Percentiles rank a stretch among this genome's conserved stretches.
phyloP scores from a whole-genome alignment of 1,140 invertebrate species.

The Phenacoccus solenopsis region DNA sequence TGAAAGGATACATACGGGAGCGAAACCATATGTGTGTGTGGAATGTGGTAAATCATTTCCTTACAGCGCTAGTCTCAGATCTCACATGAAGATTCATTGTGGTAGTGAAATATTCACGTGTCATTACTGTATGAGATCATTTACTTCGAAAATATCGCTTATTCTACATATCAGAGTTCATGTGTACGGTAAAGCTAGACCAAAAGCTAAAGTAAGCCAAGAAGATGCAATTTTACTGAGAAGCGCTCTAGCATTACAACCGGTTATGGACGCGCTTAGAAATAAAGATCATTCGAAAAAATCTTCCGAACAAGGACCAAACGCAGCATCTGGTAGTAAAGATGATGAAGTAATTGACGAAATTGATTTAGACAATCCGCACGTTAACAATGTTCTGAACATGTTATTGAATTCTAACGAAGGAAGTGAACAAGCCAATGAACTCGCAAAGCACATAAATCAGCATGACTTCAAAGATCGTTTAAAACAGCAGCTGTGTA shows the following conservation, averaged over 20 bases:
- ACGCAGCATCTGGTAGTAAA: background rate
- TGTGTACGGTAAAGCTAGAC: background rate
- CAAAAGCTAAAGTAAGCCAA: background rate
- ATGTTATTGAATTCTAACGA: background rate
- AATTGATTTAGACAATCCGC: background rate
- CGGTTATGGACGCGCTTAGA: too few relatives aligned
- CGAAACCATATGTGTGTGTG: slow-evolving; percentile 48
- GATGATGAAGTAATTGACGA: background rate
- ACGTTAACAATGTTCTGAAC: background rate
- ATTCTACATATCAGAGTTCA: background rate
- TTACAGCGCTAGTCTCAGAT: background rate
- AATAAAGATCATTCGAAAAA: too few relatives aligned
- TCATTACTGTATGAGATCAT: slow-evolving; percentile 17
- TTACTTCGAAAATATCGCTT: background rate
- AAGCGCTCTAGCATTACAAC: background rate
- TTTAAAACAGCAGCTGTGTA: background rate
- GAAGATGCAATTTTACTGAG: background rate
- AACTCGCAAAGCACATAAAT: background rate
- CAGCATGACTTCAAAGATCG: background rate
- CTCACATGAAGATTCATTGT: background rate
- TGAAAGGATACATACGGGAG: slow-evolving; percentile 19
- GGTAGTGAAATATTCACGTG: slow-evolving; percentile 41
- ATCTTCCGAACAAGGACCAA: background rate
- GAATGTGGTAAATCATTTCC: background rate
- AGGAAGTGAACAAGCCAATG: background rate